These are phyloP conservation scores for Onychomys torridus DNA, from an alignment of 2,797 vertebrate genomes.

Conservation along the genomic window DNA sequence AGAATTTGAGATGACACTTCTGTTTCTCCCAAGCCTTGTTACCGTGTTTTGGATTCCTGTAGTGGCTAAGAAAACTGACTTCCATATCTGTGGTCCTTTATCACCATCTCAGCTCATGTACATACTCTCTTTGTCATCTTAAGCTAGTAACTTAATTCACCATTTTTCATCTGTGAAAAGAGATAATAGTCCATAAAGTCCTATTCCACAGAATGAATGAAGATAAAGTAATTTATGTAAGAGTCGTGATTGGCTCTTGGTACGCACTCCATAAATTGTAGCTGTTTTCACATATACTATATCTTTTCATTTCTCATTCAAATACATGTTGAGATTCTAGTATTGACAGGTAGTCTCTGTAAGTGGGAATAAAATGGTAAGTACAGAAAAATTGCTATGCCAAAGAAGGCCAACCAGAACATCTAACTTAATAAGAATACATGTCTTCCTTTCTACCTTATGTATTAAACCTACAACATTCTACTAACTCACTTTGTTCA, in stretches of 20 bases:
- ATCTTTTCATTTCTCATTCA: not conserved
- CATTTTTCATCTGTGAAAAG: not conserved
- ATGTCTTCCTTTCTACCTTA: not conserved
- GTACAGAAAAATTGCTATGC: not conserved
- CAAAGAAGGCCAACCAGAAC: not conserved
- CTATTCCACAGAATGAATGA: not conserved
- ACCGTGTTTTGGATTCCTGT: not conserved
- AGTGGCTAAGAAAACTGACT: not conserved
- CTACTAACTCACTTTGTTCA: not conserved
- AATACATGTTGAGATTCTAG: slow-evolving; percentile 8
- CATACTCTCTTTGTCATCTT: not conserved
- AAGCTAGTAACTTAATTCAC: not conserved
- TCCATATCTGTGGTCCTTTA: not conserved
- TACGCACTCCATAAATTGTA: not conserved
- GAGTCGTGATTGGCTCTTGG: not conserved
- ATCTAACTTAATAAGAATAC: not conserved
- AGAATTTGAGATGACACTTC: not conserved
- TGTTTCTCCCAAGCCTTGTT: not conserved
- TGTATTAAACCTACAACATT: not conserved
- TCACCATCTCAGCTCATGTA: not conserved
- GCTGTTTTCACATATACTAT: not conserved
- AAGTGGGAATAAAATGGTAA: not conserved
- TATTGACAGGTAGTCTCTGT: not conserved
- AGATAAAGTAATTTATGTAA: not conserved
- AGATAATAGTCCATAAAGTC: not conserved